Percentiles rank a stretch among this genome's conserved stretches.
Conservation (phyloP, 2,888 invertebrate species). For the Blastobasis adustella region DNA sequence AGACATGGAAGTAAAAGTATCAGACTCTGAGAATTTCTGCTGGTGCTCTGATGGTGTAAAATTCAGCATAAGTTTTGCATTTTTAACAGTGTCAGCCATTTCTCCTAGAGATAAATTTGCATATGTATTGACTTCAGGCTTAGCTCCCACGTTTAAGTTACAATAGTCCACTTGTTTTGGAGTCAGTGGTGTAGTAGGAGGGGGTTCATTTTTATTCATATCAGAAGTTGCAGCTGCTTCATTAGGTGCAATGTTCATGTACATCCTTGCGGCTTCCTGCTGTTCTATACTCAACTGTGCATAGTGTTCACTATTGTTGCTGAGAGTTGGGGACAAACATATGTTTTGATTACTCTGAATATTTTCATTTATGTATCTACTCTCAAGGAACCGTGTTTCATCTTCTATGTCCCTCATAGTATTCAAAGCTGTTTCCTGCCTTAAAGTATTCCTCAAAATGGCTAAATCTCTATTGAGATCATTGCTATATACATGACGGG, state of each 20-base stretch:
- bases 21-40: constrained; percentile 61
- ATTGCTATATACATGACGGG: constrained; percentile 56
- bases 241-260: constrained; percentile 58
- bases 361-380: constrained; percentile 44
- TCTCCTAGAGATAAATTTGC: constrained; percentile 60
- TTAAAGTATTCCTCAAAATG: constrained; percentile 49
- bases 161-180: constrained; percentile 59
- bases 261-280: constrained; percentile 49
- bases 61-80: constrained; percentile 30
- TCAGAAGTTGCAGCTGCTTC: constrained; percentile 30
- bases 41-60: constrained; percentile 35
- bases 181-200: constrained; percentile 50
- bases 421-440: constrained; percentile 47
- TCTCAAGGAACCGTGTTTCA: constrained; percentile 51
- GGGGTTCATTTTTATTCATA: constrained; percentile 33
- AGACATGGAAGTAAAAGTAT: constrained; percentile 57
- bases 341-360: constrained; percentile 22
- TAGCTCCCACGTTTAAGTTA: constrained; percentile 43
- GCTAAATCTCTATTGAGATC: constrained; percentile 63
- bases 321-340: constrained; percentile 56
- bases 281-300: constrained; percentile 59
- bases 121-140: constrained; percentile 52
- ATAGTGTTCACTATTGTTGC: constrained; percentile 64
- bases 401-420: constrained; percentile 60
- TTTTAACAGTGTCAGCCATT: constrained; percentile 42